phyloP scores from a whole-genome alignment of 2,113 vertebrate genomes.

The Osmerus eperlanus region DNA sequence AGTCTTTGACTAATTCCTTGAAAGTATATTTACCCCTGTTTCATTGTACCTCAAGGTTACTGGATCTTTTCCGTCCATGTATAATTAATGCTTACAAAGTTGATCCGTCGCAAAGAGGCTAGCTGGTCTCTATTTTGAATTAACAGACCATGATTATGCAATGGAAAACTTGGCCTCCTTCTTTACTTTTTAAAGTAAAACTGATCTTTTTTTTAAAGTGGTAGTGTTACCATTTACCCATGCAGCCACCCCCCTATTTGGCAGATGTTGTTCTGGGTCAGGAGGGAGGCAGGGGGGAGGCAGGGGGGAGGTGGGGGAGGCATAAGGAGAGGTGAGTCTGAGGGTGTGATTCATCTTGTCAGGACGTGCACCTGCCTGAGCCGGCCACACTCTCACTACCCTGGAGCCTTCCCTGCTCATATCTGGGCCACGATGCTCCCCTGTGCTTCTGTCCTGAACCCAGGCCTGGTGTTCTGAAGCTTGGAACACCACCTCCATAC shows the following conservation, averaged over 20 bases:
- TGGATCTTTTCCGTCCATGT: constrained; percentile 24
- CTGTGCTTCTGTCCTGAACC: background rate
- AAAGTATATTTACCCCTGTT: constrained; percentile 24
- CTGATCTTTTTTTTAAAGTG: background rate
- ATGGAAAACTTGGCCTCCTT: no score
- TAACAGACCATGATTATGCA: no score
- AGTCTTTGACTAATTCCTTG: constrained; percentile 16
- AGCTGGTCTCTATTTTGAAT: background rate
- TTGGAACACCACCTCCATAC: no score
- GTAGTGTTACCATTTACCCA: constrained; percentile 5
- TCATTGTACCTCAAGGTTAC: constrained; percentile 14
- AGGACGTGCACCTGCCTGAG: constrained; percentile 16
- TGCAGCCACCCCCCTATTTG: background rate
- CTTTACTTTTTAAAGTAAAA: no score
- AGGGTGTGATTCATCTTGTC: constrained; percentile 31
- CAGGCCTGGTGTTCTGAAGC: background rate
- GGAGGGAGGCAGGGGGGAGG: constrained; percentile 7
- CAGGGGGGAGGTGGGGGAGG: no score
- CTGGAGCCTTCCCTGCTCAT: background rate
- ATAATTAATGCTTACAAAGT: constrained; percentile 36
- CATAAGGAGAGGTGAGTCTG: constrained; percentile 38
- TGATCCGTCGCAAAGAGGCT: background rate
- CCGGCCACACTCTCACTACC: no score
- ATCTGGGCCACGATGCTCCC: background rate
- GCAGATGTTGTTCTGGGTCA: constrained; percentile 18